Evolutionary conservation across 2,888 invertebrate genomes (phyloP), one percentile per base, ranked within the genome.

Genomic region (Microctonus aethiopoides): DNA sequence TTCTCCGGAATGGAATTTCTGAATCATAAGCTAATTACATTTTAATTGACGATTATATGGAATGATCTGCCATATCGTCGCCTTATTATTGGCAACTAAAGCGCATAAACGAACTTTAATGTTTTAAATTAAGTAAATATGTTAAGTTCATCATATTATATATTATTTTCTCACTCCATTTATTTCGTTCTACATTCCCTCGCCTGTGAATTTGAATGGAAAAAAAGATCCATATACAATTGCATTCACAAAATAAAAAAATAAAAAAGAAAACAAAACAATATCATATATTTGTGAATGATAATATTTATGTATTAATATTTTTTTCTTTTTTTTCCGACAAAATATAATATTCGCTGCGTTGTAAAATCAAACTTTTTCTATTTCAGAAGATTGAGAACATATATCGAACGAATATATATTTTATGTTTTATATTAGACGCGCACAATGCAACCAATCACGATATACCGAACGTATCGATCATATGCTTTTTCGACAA

Each of bases 41-140:
- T 73, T 72, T 71, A 57, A 57, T 57, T 57, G 20, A 57, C n/a
- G 29, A 57, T 13, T 10, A 57, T 32, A 34, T 32, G 32, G 9
- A 10, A 29, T 5, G 34, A 57, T 32, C n/a, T 34, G 16, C 24
- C 6, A 13, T 34, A 32, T n/a, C 29, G 13, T 57, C 20, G 32
- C 16, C 32, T 34, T 32, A 11, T 34, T 16, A 32, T 57, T 16
- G 2, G 32, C 16, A 57, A 57, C 26, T 57, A 20, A 46, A 16
- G 46, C 46, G 16, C 29, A 16, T 57, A 16, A 29, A n/a, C 16
- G 57, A 34, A 32, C 13, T 24, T 54, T 24, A 11, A 24, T 6
- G 26, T 22, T 77, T 77, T 80, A 81, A 80, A 81, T 81, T 80
- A 80, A 81, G 75, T 71, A 66, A 76, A 79, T 75, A 75, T 75